A percentile compares a stretch with the other conserved stretches of the same genome.
phyloP scores from a whole-genome alignment of 2,797 vertebrate genomes.

The Sparus aurata region DNA sequence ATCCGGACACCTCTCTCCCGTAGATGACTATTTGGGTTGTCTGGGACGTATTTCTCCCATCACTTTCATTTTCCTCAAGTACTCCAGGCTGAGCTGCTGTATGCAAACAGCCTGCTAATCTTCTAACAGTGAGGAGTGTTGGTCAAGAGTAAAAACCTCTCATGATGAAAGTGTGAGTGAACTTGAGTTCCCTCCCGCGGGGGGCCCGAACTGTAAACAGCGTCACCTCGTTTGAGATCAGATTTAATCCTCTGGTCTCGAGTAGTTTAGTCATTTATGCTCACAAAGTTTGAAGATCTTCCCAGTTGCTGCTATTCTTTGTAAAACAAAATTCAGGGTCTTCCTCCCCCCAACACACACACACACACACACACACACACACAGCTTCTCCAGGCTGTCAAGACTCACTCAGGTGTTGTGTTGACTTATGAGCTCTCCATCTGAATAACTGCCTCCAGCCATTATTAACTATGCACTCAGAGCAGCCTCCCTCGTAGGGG shows the following conservation, averaged over 20 bases:
- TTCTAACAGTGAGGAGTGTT: background rate
- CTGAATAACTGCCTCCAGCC: slow-evolving; percentile 57
- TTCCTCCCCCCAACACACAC: background rate
- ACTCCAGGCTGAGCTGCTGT: background rate
- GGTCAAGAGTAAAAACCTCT: background rate
- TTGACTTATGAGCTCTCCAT: slow-evolving; percentile 55
- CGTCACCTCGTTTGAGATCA: background rate
- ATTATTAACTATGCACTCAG: slow-evolving; percentile 46
- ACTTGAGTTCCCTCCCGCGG: background rate
- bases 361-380: too few species aligned
- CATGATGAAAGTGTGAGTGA: background rate
- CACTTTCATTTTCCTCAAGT: background rate
- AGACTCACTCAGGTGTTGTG: slow-evolving; percentile 28
- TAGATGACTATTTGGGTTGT: background rate
- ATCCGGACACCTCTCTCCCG: background rate
- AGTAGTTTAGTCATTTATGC: background rate
- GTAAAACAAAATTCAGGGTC: background rate
- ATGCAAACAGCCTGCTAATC: slow-evolving; percentile 1
- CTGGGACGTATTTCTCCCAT: background rate
- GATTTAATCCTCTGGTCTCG: background rate
- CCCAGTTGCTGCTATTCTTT: background rate
- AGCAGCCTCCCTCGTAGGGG: slow-evolving; percentile 42
- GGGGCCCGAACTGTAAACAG: background rate
- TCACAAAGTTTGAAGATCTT: background rate
- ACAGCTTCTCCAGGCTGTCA: slow-evolving; percentile 36